Evolutionary conservation across 2,797 vertebrate species (phyloP), one percentile per base, ranked within the genome.

Genomic region (Rhabdomys pumilio): DNA sequence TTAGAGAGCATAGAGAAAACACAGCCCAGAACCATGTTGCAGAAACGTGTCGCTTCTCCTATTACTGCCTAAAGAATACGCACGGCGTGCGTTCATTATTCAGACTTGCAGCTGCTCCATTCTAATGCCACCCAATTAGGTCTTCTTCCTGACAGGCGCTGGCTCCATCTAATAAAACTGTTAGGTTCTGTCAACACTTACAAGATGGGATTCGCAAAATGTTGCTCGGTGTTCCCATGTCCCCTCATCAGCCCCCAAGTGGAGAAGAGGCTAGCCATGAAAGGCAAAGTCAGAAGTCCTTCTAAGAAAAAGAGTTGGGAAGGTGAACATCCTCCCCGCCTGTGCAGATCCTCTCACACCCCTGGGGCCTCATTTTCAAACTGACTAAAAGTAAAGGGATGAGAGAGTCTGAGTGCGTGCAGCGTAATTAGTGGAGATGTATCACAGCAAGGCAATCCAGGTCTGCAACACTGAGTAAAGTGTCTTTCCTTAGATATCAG

Each of bases 291-390:
- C 79, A 59, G 86, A 89, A 89, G 91, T 72, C 79, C 72, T 69
- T 34, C 0, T 44, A 19, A 73, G 86, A 86, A 57, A 90, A 89
- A 77, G 89, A 97, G 94, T 87, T 84, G 76, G 86, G 59, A 93
- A 95, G 69, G 95, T 88, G 0, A 19, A n/a, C 87, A 79, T 91
- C 96, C 87, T 96, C 85, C 96, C 57, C 79, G 95, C 69, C n/a
- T 92, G 24, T 80, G 19, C 63, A 92, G 76, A 91, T 80, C 67
- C 26, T 47, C 94, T 97, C 93, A 75, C 67, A 84, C 90, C 90
- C 94, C 85, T 3, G 24, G 89, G 96, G 85, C 65, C 47, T 98
- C 93, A 90, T 98, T 98, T 98, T 98, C 95, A 95, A 97, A 94
- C n/a, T 61, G 88, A 44, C 53, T 96, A 55, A 97, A 96, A 96